Evolutionary conservation across 2,797 vertebrate genomes (phyloP).

Genomic region (Gallinago nigripennis): DNA sequence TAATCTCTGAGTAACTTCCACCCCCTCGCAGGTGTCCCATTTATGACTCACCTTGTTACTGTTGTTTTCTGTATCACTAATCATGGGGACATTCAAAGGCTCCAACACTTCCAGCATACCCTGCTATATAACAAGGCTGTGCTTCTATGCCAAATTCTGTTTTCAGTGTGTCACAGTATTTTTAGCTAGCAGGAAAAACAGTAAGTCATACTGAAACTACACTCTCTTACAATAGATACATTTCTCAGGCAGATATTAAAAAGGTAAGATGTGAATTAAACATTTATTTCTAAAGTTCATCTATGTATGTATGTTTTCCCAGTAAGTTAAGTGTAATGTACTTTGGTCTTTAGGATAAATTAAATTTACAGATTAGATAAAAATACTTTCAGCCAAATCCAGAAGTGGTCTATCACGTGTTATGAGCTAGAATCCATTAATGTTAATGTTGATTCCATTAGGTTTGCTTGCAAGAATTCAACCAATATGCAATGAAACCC

Average conservation of each 20-base stretch:
- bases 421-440: not conserved
- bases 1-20: not conserved
- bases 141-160: not conserved
- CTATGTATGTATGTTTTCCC: not conserved
- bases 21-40: not conserved
- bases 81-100: not conserved
- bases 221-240: not conserved
- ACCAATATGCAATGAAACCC: not conserved
- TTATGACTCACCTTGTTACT: not conserved
- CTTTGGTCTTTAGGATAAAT: not conserved
- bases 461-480: not conserved
- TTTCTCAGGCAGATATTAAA: not conserved
- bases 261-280: not conserved
- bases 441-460: not conserved
- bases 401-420: not conserved
- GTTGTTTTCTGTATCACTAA: not conserved
- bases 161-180: not conserved
- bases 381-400: not conserved
- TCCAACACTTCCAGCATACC: not conserved
- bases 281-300: not conserved
- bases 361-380: not conserved
- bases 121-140: not conserved
- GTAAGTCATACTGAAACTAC: not conserved
- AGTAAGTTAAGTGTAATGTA: not conserved
- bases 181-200: not conserved